Conservation (phyloP, 2,113 vertebrate species). For the Rhagologus leucostigma region DNA sequence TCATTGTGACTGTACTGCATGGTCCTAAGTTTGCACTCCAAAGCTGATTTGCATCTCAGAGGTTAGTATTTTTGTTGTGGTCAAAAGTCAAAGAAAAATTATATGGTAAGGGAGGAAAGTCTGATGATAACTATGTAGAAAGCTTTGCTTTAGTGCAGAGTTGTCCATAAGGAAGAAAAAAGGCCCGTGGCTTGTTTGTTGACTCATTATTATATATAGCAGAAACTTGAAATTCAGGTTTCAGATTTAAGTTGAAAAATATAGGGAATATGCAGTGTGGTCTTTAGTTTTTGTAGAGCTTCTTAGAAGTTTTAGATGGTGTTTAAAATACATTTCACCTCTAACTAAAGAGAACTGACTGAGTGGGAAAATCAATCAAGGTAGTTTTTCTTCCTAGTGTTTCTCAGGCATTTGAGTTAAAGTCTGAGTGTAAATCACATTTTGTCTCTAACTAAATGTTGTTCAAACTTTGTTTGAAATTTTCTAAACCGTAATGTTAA, state of each 20-base stretch:
- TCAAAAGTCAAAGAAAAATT: neutral
- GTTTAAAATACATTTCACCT: neutral
- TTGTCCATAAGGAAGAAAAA: neutral
- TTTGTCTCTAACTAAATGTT: neutral
- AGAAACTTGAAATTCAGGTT: neutral
- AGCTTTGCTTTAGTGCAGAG: neutral
- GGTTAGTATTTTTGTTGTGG: neutral
- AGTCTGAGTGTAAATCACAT: neutral
- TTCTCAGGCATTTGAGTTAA: neutral
- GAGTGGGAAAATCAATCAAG: neutral
- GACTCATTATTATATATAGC: neutral
- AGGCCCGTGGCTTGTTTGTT: neutral
- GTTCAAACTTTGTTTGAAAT: neutral
- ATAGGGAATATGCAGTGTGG: neutral
- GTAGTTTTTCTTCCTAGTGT: neutral
- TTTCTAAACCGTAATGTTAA: neutral
- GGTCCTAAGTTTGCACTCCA: neutral
- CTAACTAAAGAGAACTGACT: neutral
- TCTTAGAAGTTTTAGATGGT: neutral
- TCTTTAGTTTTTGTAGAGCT: neutral
- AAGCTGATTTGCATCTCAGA: neutral
- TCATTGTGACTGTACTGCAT: neutral
- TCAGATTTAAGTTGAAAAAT: neutral
- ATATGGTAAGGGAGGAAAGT: neutral
- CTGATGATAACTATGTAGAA: neutral